Conservation (phyloP, 2,888 invertebrate genomes). For the Epinotia ramella region DNA sequence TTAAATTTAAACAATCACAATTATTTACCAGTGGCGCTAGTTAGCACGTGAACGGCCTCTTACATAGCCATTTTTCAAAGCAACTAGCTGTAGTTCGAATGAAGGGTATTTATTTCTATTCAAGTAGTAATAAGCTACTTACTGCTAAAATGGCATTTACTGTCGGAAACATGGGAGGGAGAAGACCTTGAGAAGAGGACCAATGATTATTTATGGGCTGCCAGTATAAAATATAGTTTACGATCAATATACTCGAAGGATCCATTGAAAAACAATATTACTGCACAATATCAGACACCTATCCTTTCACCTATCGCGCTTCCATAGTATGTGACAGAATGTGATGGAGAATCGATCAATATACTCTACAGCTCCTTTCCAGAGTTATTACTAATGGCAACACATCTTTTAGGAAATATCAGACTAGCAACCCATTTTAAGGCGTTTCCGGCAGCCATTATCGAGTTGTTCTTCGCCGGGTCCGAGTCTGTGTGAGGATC, state of each 20-base stretch:
- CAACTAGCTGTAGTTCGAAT: too few species aligned
- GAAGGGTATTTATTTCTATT: too few species aligned
- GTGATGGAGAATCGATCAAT: background rate
- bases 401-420: background rate
- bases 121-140: too few species aligned
- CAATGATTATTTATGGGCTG: slow-evolving; percentile 7
- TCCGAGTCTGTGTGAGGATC: slow-evolving; percentile 71
- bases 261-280: background rate
- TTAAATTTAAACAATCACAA: too few species aligned
- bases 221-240: background rate
- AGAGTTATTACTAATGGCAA: slow-evolving; percentile 21
- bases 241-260: slow-evolving; percentile 8
- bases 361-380: background rate
- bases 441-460: slow-evolving; percentile 73
- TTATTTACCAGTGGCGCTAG: too few species aligned
- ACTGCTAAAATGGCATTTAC: too few species aligned
- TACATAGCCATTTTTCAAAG: too few species aligned
- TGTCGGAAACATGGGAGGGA: slow-evolving; percentile 21
- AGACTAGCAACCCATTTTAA: slow-evolving; percentile 29
- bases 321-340: background rate
- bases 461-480: slow-evolving; percentile 88
- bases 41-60: too few species aligned
- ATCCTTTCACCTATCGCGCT: background rate
- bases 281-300: background rate
- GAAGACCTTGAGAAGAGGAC: background rate